Conservation (phyloP, 2,888 invertebrate genomes). For the Cecidostiba fungosa region DNA sequence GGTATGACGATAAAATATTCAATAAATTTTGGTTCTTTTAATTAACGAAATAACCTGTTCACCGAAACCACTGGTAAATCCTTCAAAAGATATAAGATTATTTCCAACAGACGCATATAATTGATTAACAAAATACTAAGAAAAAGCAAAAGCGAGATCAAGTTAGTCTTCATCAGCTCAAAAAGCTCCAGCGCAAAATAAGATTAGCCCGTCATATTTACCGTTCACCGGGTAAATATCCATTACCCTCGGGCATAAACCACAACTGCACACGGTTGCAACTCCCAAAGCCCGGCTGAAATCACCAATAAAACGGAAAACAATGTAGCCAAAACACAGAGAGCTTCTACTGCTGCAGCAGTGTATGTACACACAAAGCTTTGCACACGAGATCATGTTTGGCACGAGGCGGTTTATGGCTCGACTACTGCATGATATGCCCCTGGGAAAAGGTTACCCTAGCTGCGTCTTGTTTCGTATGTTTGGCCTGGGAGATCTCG, state of each 20-base stretch:
- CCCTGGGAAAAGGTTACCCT: conserved; percentile 22
- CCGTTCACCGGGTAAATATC: not conserved
- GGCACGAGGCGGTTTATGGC: conserved; percentile 33
- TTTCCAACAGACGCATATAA: not conserved
- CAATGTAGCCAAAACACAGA: conserved; percentile 19
- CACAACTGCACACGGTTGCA: not conserved
- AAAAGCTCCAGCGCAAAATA: not conserved
- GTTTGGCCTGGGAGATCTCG: not conserved
- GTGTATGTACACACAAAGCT: conserved; percentile 25
- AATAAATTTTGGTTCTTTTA: too few relatives aligned
- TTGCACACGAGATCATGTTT: conserved; percentile 7
- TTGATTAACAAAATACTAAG: not conserved
- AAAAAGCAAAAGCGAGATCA: not conserved
- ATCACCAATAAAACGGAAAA: conserved; percentile 23
- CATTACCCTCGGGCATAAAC: not conserved
- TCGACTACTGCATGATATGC: conserved; percentile 33
- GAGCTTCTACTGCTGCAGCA: not conserved
- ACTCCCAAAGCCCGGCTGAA: not conserved
- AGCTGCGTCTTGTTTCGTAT: conserved; percentile 3
- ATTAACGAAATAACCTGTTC: too few relatives aligned
- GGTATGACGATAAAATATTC: too few relatives aligned
- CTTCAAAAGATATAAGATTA: too few relatives aligned
- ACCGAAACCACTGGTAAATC: too few relatives aligned
- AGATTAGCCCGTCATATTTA: not conserved
- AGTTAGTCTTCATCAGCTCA: not conserved